Conservation (phyloP, 2,113 vertebrate genomes). For the Lophura nycthemera region DNA sequence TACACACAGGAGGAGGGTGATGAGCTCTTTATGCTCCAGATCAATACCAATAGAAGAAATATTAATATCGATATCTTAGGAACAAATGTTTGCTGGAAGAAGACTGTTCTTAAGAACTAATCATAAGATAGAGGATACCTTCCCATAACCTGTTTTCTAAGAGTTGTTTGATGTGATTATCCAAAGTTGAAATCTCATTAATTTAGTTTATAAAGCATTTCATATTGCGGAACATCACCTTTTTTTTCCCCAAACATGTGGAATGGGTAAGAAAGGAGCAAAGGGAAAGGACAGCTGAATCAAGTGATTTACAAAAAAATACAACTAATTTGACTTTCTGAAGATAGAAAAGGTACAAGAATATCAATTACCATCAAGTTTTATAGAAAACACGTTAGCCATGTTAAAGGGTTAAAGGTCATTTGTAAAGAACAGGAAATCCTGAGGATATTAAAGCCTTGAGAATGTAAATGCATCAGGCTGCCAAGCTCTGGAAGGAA, state of each 20-base stretch:
- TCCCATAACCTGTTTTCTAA: neutral
- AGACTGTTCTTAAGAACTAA: neutral
- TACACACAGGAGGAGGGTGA: fast-evolving
- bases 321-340: neutral
- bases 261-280: neutral
- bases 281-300: neutral
- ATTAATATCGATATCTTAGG: neutral
- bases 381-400: neutral
- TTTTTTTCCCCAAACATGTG: neutral
- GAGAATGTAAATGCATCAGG: neutral
- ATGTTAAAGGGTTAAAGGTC: neutral
- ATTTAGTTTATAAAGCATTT: neutral
- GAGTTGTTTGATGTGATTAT: neutral
- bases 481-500: neutral
- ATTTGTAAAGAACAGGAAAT: neutral
- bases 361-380: neutral
- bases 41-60: neutral
- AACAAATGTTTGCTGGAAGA: neutral
- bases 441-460: neutral
- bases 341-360: neutral
- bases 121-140: neutral
- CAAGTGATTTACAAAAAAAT: neutral
- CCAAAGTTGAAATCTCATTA: neutral
- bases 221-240: neutral
- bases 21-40: neutral